Evolutionary conservation across 2,888 invertebrate genomes (phyloP), one percentile per base, ranked within the genome.

Genomic region (Dicranocentrus wangi): DNA sequence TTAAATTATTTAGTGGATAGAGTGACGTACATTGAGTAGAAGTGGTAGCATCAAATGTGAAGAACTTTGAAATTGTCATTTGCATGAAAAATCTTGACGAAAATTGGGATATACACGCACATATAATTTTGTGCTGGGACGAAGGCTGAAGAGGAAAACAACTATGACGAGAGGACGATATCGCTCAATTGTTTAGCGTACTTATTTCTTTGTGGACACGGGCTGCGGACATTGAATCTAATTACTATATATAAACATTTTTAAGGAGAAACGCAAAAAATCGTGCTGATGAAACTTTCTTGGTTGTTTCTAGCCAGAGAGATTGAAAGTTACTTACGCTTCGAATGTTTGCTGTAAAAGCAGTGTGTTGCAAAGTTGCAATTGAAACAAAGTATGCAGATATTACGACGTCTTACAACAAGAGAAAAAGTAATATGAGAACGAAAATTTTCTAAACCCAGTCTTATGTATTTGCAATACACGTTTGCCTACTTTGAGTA

Each of bases 51-150:
- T 69, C 15, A n/a, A 65, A 32, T 28, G 68, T 53, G 28, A 42
- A 13, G 28, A 42, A 21, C 23, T 19, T 53, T 28, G 51, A 66
- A 66, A 21, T 66, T 66, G 66, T 51, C 51, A 63, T 72, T 72
- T 72, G 72, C 63, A 63, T 72, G 61, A 72, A 72, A 71, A 32
- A 60, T 60, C 17, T 10, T 27, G 23, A 68, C 63, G 42, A 55
- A 70, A 70, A 25, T 72, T 72, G 61, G 32, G 71, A 72, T 72
- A 32, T 55, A 43, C 39, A 42, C n/a, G 39, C 72, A 61, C 61
- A 32, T 32, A 21, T 21, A 55, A 55, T 63, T n/a, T 47, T 66
- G 43, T 47, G 27, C 23, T 66, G 43, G n/a, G n/a, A n/a, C n/a
- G 32, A 65, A 65, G 43, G 65, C 25, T 65, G 43, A 65, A 61